These are phyloP conservation scores for Aelia acuminata DNA, from an alignment of 2,888 invertebrate genomes.

Conservation along the genomic window DNA sequence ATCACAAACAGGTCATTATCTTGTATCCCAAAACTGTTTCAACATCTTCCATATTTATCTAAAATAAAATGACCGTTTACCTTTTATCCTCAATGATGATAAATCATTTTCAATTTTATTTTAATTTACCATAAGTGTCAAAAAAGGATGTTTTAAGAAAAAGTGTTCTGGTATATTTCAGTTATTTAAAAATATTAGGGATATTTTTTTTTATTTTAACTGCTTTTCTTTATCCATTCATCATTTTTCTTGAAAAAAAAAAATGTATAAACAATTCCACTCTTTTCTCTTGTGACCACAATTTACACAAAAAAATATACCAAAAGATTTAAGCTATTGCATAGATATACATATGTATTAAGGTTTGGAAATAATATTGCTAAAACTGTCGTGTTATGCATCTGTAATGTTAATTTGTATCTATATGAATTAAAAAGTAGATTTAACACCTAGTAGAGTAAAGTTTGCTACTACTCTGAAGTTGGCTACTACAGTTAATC, in stretches of 20 bases:
- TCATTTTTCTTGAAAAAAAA: not conserved
- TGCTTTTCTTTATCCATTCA: not conserved
- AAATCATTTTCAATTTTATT: not conserved
- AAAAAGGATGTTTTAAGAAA: not conserved
- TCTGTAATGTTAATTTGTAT: slow-evolving; percentile 60
- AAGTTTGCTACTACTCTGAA: slow-evolving; percentile 52
- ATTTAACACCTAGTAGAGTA: slow-evolving; percentile 58
- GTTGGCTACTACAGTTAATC: slow-evolving; percentile 51
- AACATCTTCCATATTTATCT: not conserved
- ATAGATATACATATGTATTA: not conserved
- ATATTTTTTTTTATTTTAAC: not conserved
- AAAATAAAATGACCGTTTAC: not conserved
- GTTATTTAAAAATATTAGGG: not conserved
- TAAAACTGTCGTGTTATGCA: slow-evolving; percentile 65
- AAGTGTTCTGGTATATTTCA: not conserved
- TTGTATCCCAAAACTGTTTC: not conserved
- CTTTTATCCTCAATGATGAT: not conserved
- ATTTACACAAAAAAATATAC: slow-evolving; percentile 43
- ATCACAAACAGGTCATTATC: too few relatives aligned
- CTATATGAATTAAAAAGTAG: slow-evolving; percentile 60
- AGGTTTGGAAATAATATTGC: slow-evolving; percentile 24
- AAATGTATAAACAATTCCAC: not conserved
- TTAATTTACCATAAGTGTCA: not conserved
- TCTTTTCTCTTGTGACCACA: slow-evolving; percentile 52
- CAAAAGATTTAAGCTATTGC: not conserved